Evolutionary conservation across 2,888 invertebrate genomes (phyloP), one percentile per base, ranked within the genome.

Genomic region (Hipparchia sbordonii): DNA sequence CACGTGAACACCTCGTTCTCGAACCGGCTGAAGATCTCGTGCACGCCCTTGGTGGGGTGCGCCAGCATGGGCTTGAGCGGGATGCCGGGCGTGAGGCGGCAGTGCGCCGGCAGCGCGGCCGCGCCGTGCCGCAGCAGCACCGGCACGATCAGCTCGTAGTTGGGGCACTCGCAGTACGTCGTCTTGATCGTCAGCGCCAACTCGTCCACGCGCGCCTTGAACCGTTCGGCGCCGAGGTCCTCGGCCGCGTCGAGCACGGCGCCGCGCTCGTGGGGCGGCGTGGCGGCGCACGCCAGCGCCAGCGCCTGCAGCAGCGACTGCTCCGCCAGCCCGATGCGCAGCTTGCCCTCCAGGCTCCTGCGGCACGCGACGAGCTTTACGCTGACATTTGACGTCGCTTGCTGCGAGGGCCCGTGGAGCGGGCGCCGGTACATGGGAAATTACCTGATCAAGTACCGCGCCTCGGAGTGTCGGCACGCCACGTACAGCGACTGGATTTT

Each of bases 21-120:
- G 89, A 98, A 98, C 82, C 98, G 95, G 74, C 96, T 95, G 70
- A 99, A 90, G 5, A 99, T 97, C 87, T 99, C 98, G 76, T 96
- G 95, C 1, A 99, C 97, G 3, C 98, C 99, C 87, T 97, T 98
- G 0, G 99, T 98, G 3, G 99, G 99, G 86, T 99, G 99, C 0
- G 99, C 99, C 83, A 99, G 94, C 99, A 99, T 99, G 0, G 99
- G 99, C 87, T 99, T 98, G 77, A 99, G 94, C 10, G 99, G 99
- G 79, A 99, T 95, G 67, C 98, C 98, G 10, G 98, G 98, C 39
- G 97, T 96, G 72, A 99, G 95, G 82, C 96, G 96, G 88, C 99
- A 99, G 82, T 96, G 95, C 54, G 95, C 91, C 0, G 97, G 96
- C 71, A 99, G 93, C 54, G 95, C 95, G 8, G 94, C 89, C 6